Conservation (phyloP, 2,888 invertebrate species). For the Drosophila aldrichi region DNA sequence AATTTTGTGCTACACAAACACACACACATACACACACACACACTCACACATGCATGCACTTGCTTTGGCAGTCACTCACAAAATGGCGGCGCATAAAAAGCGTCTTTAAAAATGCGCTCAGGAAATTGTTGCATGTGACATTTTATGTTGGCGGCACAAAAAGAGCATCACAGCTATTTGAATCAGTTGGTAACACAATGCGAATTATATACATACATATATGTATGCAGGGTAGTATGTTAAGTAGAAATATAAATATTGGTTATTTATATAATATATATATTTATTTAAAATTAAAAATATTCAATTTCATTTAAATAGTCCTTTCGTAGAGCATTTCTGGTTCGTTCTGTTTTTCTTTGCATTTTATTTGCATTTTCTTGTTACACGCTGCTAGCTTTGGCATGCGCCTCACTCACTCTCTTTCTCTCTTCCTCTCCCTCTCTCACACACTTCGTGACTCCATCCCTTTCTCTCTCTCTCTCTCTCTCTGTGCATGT, state of each 20-base stretch:
- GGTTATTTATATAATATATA: background rate
- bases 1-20: conserved; percentile 47
- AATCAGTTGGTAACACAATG: conserved; percentile 5
- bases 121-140: conserved; percentile 80
- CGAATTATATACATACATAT: background rate
- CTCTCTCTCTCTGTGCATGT: conserved; percentile 15
- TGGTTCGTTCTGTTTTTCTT: background rate
- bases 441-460: background rate
- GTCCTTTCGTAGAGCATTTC: conserved; percentile 13
- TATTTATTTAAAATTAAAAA: too few relatives aligned
- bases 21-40: conserved; percentile 13
- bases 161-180: background rate
- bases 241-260: background rate
- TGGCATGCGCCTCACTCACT: conserved; percentile 54
- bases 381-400: conserved; percentile 46
- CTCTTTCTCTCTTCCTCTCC: background rate
- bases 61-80: conserved; percentile 61
- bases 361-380: conserved; percentile 16
- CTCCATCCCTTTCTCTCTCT: too few relatives aligned
- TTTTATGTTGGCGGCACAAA: conserved; percentile 31
- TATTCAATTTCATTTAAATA: background rate
- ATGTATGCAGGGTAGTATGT: too few relatives aligned
- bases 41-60: conserved; percentile 24
- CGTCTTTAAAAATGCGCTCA: conserved; percentile 74
- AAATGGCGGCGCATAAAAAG: conserved; percentile 74